Conservation (phyloP, 2,888 invertebrate genomes). For the Zaprionus bogoriensis region DNA sequence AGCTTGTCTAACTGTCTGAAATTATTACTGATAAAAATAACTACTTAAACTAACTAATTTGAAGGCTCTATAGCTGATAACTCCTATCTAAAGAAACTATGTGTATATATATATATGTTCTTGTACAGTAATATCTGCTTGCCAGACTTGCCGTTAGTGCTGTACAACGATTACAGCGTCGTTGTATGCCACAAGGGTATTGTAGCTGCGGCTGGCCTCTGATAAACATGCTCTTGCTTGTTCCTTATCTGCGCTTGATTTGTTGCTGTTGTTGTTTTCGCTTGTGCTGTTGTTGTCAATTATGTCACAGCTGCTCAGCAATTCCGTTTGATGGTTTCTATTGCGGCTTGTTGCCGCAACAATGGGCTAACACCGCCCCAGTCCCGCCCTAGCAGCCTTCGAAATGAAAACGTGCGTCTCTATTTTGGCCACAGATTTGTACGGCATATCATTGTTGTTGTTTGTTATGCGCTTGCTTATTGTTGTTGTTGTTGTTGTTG, state of each 20-base stretch:
- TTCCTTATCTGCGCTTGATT: neutral
- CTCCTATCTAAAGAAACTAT: neutral
- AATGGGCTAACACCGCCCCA: conserved; percentile 51
- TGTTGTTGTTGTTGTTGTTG: conserved; percentile 12
- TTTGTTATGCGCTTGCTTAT: neutral
- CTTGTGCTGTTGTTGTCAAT: conserved; percentile 30
- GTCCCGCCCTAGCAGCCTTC: conserved; percentile 42
- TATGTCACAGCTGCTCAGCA: conserved; percentile 33
- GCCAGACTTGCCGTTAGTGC: no score
- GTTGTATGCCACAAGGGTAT: neutral
- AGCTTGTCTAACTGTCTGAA: no score
- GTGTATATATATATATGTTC: neutral
- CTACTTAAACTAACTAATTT: no score
- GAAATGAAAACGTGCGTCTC: conserved; percentile 43
- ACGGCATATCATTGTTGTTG: neutral
- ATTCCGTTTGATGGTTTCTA: conserved; percentile 4
- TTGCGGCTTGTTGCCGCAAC: conserved; percentile 40
- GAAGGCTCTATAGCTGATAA: no score
- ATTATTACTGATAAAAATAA: no score
- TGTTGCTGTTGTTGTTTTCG: conserved; percentile 5
- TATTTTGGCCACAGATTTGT: conserved; percentile 29
- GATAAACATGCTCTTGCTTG: neutral
- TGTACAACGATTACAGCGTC: no score
- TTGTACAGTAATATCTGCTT: no score
- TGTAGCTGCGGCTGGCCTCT: no score